A percentile compares a stretch with the other conserved stretches of the same genome.
phyloP scores from a whole-genome alignment of 2,113 vertebrate genomes.

The Apaloderma vittatum region DNA sequence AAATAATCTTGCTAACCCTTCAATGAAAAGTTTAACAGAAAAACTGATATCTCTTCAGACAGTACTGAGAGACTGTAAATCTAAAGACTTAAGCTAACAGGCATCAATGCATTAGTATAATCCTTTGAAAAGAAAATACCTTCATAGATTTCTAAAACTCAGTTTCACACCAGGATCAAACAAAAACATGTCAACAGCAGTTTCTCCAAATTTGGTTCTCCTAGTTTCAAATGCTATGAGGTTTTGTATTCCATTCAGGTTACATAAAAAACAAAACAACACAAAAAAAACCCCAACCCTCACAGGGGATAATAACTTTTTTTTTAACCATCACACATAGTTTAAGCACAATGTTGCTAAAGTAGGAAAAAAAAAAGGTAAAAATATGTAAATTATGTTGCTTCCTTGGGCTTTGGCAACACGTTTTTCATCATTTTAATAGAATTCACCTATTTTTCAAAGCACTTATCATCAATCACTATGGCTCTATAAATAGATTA shows the following conservation, averaged over 20 bases:
- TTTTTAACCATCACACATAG: background rate
- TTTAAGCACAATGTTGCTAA: background rate
- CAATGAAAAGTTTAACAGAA: background rate
- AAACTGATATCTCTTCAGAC: conserved; percentile 1
- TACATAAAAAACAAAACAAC: background rate
- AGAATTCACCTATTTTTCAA: conserved; percentile 7
- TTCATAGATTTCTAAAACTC: background rate
- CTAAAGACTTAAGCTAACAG: background rate
- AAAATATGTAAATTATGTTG: background rate
- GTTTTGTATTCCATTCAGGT: background rate
- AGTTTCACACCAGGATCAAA: background rate
- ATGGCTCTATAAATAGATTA: background rate
- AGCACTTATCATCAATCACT: background rate
- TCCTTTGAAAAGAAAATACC: background rate
- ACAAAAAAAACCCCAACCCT: background rate
- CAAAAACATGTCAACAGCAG: background rate
- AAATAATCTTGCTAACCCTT: conserved; percentile 11
- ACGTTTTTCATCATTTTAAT: background rate
- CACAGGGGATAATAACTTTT: background rate
- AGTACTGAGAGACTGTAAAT: background rate
- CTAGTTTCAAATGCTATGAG: background rate
- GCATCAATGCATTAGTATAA: background rate
- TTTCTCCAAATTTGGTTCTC: background rate
- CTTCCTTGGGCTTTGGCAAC: background rate
- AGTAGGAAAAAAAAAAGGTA: background rate